Evolutionary conservation across 30 jellyfish, hydroid and myxozoan genomes (phyloP), one percentile per base, ranked within the genome.

Genomic region (Hydra vulgaris): DNA sequence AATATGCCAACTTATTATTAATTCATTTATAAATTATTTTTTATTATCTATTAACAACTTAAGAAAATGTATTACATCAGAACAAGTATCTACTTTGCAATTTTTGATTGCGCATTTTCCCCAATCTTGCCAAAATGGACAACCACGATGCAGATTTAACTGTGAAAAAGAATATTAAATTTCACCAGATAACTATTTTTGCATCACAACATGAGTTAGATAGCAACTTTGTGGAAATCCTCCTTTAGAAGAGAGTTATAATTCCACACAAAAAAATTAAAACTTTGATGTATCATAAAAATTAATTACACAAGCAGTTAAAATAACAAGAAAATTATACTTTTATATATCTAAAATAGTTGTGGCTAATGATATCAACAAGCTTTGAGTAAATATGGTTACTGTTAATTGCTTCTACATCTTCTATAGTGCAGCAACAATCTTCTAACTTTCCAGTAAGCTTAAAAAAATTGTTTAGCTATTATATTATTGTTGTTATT

Each of bases 101-200:
- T 88, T 92, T 83, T 88, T 88, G 23, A 94, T 7, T 25, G 96
- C 96, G 79, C 99, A 94, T 27, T 87, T 76, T 61, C 88, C 78
- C 66, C 82, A 88, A 79, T 94, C 97, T 23, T 95, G 87, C 99
- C 99, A 94, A 76, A 94, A 94, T 40, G 95, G 94, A 70, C 99
- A 94, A 70, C 73, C 80, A 67, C 92, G 83, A 24, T 94, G 74
- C 77, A 94, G 74, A 53, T 89, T 85, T 16, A 94, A 92, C 99
- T 94, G 69, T 8, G 22, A 54, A 0, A 22, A 54, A 76, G 20
- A n/a, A n/a, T n/a, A n/a, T n/a, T n/a, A n/a, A n/a, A n/a, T n/a
- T 73, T 3, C 81, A n/a, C 17, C 25, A 15, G 23, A 71, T 18
- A 71, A 18, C 26, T 15, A 15, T 68, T n/a, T n/a, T n/a, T n/a